A percentile compares a stretch with the other conserved stretches of the same genome.
Evolutionary conservation across 2,113 vertebrate species (phyloP).

Genomic region (Odontesthes bonariensis): DNA sequence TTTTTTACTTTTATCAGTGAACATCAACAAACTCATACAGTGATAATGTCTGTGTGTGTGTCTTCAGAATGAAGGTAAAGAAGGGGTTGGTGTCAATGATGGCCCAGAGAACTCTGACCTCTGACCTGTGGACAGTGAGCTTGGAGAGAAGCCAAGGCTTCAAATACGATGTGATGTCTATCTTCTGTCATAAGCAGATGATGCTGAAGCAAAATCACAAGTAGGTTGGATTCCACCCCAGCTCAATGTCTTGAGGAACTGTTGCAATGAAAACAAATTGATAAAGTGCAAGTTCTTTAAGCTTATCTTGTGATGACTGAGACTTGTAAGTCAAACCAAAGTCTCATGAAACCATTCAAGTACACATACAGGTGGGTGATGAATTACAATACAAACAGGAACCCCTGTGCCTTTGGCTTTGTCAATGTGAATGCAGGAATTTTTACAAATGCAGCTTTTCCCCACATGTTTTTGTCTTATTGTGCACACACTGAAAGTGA

Average conservation of each 20-base stretch:
- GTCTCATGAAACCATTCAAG: too few species aligned
- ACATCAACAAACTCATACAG: background rate
- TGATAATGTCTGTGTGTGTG: background rate
- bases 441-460: too few species aligned
- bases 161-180: slow-evolving; percentile 76
- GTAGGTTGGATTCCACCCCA: slow-evolving; percentile 34
- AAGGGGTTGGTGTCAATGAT: slow-evolving; percentile 76
- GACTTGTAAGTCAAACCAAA: too few species aligned
- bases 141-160: slow-evolving; percentile 71
- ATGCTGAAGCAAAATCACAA: slow-evolving; percentile 15
- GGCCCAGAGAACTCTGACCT: slow-evolving; percentile 60
- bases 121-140: slow-evolving; percentile 74
- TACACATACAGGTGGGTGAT: too few species aligned
- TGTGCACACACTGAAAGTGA: too few species aligned
- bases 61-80: slow-evolving; percentile 76
- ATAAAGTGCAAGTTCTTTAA: background rate
- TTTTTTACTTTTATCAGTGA: background rate
- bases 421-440: too few species aligned
- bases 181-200: slow-evolving; percentile 70
- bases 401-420: too few species aligned
- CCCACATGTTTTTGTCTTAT: too few species aligned
- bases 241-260: background rate
- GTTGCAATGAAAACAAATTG: background rate
- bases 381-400: too few species aligned
- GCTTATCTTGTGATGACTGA: too few species aligned